These are phyloP conservation scores for Glyptemys insculpta DNA, from an alignment of 2,797 vertebrate genomes.

Conservation along the genomic window DNA sequence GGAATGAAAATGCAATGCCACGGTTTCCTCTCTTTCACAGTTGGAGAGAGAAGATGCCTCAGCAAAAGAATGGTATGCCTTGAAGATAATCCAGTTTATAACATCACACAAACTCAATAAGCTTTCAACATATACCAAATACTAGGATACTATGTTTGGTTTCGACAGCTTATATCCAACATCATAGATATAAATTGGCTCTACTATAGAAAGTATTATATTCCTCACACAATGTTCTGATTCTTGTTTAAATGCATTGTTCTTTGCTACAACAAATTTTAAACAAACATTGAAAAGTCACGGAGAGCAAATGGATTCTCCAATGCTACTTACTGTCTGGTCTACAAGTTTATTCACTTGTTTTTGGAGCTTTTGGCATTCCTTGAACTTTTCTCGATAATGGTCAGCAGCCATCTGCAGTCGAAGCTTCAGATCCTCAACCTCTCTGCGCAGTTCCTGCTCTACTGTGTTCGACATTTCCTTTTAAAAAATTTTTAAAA, in stretches of 20 bases:
- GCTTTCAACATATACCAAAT: background rate
- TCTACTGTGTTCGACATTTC: constrained; percentile 80
- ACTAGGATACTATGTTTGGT: background rate
- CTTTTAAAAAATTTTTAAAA: constrained; percentile 42
- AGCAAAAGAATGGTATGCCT: background rate
- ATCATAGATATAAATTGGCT: background rate
- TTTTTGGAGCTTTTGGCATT: constrained; percentile 97
- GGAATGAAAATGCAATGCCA: background rate
- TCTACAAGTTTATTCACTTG: constrained; percentile 93
- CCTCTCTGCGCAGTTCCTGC: constrained; percentile 94
- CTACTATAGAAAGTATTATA: background rate
- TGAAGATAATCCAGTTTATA: background rate
- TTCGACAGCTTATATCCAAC: background rate
- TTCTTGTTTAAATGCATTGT: background rate
- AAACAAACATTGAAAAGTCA: background rate
- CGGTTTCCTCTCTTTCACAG: background rate
- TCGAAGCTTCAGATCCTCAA: constrained; percentile 97
- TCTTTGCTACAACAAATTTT: background rate
- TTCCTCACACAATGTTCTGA: background rate
- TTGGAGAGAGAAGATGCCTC: background rate
- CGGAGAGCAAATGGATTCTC: background rate
- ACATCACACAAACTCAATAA: background rate
- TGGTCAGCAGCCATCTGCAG: constrained; percentile 99
- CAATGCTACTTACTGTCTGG: constrained; percentile 87
- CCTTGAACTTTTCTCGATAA: constrained; percentile 99